Percentiles rank a stretch among this genome's conserved stretches.
phyloP scores from a whole-genome alignment of 2,797 vertebrate genomes.

The Macropodus opercularis region DNA sequence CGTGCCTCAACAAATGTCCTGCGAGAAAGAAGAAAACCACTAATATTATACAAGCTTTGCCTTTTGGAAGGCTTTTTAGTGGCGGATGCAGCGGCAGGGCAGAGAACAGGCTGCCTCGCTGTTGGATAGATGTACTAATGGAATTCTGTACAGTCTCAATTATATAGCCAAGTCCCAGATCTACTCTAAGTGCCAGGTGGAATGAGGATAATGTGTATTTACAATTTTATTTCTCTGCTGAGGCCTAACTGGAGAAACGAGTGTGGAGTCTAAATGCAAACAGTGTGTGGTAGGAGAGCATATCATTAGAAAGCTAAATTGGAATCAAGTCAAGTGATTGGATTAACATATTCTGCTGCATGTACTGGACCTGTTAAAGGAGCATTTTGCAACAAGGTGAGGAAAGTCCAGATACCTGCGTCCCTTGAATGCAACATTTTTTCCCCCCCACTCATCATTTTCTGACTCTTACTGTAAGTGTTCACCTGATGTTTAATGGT shows the following conservation, averaged over 20 bases:
- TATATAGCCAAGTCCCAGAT: constrained; percentile 60
- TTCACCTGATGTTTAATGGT: constrained; percentile 2
- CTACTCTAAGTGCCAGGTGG: constrained; percentile 57
- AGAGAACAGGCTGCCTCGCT: constrained; percentile 53
- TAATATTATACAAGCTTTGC: constrained; percentile 37
- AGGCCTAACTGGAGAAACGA: constrained; percentile 29
- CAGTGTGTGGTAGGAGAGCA: constrained; percentile 14
- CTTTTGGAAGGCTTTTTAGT: constrained; percentile 30
- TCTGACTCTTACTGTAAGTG: too few species aligned
- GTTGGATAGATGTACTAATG: constrained; percentile 61
- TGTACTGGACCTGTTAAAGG: too few species aligned
- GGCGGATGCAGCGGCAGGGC: constrained; percentile 26
- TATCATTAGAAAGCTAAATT: constrained; percentile 10
- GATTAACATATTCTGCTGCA: constrained; percentile 5
- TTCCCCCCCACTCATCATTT: too few species aligned
- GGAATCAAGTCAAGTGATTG: constrained; percentile 23
- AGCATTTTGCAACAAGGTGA: too few species aligned
- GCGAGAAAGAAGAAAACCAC: constrained; percentile 44
- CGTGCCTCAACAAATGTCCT: constrained; percentile 45
- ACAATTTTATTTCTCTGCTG: constrained; percentile 58
- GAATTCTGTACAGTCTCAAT: constrained; percentile 64
- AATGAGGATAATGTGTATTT: constrained; percentile 57
- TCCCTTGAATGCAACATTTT: too few species aligned
- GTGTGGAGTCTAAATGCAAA: constrained; percentile 34
- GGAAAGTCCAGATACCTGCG: too few species aligned